Conservation (phyloP, 2,797 vertebrate genomes). For the Pogonophryne albipinna region DNA sequence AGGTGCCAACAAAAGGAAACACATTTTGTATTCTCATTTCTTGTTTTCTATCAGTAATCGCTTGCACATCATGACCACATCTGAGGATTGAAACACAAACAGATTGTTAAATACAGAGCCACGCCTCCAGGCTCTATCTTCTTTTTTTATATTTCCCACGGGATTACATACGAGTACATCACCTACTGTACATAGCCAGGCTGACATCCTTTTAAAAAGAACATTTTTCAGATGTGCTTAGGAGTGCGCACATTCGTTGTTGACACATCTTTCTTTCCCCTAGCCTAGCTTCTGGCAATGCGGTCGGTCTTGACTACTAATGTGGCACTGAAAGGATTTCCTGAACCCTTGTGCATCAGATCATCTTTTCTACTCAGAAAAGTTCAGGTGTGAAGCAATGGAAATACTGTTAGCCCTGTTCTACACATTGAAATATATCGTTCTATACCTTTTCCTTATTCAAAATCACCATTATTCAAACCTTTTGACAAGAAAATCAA, state of each 20-base stretch:
- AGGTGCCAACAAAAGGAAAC: conserved; percentile 6
- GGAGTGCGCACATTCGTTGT: conserved; percentile 6
- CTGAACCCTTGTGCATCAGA: conserved; percentile 10
- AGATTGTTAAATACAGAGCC: conserved; percentile 19
- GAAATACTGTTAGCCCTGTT: too few species aligned
- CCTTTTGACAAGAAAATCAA: conserved; percentile 42
- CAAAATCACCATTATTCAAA: conserved; percentile 18
- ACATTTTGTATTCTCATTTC: neutral
- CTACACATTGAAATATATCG: neutral
- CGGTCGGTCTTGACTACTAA: conserved; percentile 32
- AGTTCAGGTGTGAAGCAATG: neutral
- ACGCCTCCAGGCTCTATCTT: neutral
- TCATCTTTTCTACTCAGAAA: neutral
- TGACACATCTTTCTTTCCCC: conserved; percentile 33
- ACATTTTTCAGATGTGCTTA: conserved; percentile 28
- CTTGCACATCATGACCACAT: neutral
- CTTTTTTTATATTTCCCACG: conserved; percentile 17
- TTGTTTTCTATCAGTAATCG: neutral
- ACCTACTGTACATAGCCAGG: conserved; percentile 19
- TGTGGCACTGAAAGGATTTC: conserved; percentile 28
- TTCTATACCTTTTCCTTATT: conserved; percentile 4
- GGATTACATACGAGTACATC: conserved; percentile 25
- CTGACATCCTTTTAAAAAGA: conserved; percentile 19
- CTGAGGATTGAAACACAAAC: conserved; percentile 9
- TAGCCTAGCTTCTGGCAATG: conserved; percentile 35